Percentiles rank a stretch among this genome's conserved stretches.
Evolutionary conservation across 2,797 vertebrate genomes (phyloP).

Genomic region (Periparus ater): DNA sequence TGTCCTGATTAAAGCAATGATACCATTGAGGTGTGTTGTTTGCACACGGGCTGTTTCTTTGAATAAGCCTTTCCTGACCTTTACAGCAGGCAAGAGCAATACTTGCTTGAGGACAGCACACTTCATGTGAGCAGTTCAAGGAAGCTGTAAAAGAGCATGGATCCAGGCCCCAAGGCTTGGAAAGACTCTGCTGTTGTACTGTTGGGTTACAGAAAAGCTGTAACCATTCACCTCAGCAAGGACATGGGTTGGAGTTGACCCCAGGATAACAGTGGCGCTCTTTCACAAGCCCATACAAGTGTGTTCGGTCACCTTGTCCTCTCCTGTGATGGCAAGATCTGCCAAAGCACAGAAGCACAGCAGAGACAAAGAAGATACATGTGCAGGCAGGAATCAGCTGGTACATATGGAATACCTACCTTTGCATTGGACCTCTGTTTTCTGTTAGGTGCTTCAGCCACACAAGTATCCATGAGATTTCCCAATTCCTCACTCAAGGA

Average conservation of each 20-base stretch:
- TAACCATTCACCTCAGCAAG: background rate
- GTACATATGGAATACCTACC: background rate
- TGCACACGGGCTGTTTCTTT: background rate
- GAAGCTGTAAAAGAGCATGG: background rate
- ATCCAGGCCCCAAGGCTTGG: slow-evolving; percentile 35
- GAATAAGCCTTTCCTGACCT: slow-evolving; percentile 7
- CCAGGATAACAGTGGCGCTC: background rate
- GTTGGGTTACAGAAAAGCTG: background rate
- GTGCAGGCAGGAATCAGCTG: background rate
- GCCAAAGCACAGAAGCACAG: background rate
- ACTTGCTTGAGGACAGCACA: background rate
- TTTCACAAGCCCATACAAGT: background rate
- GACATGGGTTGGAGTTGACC: background rate
- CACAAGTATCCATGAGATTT: background rate
- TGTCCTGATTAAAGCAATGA: background rate
- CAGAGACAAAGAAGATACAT: background rate
- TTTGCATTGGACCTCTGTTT: background rate
- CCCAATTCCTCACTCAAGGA: background rate
- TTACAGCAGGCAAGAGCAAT: background rate
- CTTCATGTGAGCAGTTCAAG: background rate
- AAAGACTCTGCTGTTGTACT: slow-evolving; percentile 25
- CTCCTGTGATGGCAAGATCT: background rate
- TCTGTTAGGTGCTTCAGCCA: background rate
- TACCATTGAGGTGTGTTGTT: background rate
- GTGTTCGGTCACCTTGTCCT: background rate